These are phyloP conservation scores for Clarias gariepinus DNA, from an alignment of 2,113 vertebrate species.

Conservation along the genomic window DNA sequence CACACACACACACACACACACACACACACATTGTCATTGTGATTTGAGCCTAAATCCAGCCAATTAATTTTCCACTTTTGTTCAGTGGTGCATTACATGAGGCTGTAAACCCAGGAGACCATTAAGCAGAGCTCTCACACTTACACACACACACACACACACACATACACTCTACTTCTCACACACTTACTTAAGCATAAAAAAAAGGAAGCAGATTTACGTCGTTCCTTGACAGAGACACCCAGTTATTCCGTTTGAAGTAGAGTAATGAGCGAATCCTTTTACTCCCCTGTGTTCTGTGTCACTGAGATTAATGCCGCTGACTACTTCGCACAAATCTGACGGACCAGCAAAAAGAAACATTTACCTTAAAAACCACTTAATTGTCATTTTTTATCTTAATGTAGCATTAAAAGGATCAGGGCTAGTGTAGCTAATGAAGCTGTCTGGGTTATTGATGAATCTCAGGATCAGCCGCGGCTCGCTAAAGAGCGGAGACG, in stretches of 20 bases:
- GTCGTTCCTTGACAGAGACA: constrained; percentile 45
- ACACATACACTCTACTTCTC: neutral
- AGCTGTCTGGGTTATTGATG: constrained; percentile 66
- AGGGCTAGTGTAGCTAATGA: constrained; percentile 64
- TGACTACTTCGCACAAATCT: constrained; percentile 68
- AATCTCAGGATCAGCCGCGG: neutral
- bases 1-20: constrained; percentile 10
- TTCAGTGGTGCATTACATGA: constrained; percentile 23
- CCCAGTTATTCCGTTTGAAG: constrained; percentile 40
- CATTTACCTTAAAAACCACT: constrained; percentile 69
- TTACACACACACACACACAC: neutral
- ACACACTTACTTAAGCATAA: neutral
- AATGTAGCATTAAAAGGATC: constrained; percentile 72
- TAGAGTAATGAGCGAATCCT: constrained; percentile 60
- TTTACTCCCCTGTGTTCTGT: constrained; percentile 63
- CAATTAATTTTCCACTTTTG: constrained; percentile 8
- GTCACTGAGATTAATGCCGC: constrained; percentile 69
- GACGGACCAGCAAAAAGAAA: constrained; percentile 58
- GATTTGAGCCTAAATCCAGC: constrained; percentile 6
- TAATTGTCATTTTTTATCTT: constrained; percentile 74
- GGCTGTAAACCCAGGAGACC: neutral
- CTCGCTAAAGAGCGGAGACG: neutral
- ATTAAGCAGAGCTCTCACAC: neutral
- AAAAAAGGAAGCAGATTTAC: neutral
- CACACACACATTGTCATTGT: neutral